Evolutionary conservation across 2,113 vertebrate species (phyloP), one percentile per base, ranked within the genome.

Genomic region (Chrysochloris asiatica): DNA sequence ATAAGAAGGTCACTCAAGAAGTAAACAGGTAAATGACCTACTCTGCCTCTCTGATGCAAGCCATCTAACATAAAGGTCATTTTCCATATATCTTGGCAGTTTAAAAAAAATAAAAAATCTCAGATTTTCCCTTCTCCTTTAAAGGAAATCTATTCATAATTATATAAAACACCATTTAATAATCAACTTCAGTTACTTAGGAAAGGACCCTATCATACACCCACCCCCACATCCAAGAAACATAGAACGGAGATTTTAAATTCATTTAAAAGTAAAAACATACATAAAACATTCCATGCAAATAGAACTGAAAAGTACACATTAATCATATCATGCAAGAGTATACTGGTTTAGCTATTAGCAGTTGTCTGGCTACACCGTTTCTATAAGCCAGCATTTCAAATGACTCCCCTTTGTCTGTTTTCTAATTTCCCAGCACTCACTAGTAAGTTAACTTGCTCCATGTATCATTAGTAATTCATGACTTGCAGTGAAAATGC

Each of bases 381-480:
- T 91, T 54, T 83, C 65, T 76, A 3, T 2, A 50, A 50, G 76
- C 61, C 36, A 92, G 83, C 2, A 1, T 83, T 94, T 63, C 84
- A 48, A 93, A 91, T 83, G 63, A 50, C 80, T 96, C 80, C 76
- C 82, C 16, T 17, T 38, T 75, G 71, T 91, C 89, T 80, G 9
- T 67, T 81, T 88, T n/a, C 52, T 16, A 90, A 38, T 75, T 91
- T 90, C 90, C 38, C 48, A 47, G 88, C 65, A 78, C 71, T 78
- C 22, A 33, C 72, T 33, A 82, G 73, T 79, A 83, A 85, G 94
- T 91, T 87, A 92, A 94, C 88, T 69, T 89, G 83, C n/a, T 73
- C 83, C 81, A 26, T 65, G 56, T 67, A 45, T 89, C 95, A 89
- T 96, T 91, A 96, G 93, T 85, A 95, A 96, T 95, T 96, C 90